Base-by-base conservation (phyloP, 2,113 vertebrate genomes). In the Lycocorax pyrrhopterus region DNA sequence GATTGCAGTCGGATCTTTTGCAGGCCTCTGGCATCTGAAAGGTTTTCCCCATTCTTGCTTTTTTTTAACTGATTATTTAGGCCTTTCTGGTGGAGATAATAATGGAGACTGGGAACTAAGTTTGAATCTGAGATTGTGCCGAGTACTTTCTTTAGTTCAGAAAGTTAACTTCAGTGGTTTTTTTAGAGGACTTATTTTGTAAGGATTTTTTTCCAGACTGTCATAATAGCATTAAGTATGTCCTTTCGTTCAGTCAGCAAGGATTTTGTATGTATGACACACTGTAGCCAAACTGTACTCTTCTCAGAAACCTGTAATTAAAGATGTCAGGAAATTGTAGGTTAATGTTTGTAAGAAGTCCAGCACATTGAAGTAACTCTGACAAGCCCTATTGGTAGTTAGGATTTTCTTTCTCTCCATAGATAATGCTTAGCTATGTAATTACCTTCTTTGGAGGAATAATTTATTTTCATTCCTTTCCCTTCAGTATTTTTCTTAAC, bases 321-420 rank as follows among this genome's bases (percentile, higher is more conserved):
- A 79, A 90, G 41, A 60, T 77, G 91, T 97, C 94, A 89, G 92
- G 84, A 91, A 93, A 94, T 80, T 69, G 66, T 62, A 85, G 88
- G 87, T 80, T 95, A 26, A 16, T 5, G 72, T 62, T 89, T 32
- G 39, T 82, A 51, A 79, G 85, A 91, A 85, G 73, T 58, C 63
- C 39, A 2, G 35, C 63, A 21, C 9, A 2, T 33, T 52, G 55
- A 87, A 55, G 44, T 58, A 62, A 21, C 53, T 25, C 8, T 69
- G 56, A 63, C 58, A 74, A 78, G 68, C 64, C 41, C 16, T 55
- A 7, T 15, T 49, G 80, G 71, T 46, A 41, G 58, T 86, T 49
- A 23, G n/a, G 43, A 43, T 41, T 72, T 85, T 84, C 59, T 41
- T 94, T 72, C 25, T 67, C 51, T 78, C 15, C 5, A 8, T 11